These are phyloP conservation scores for Meleagris gallopavo DNA, from an alignment of 2,113 vertebrate genomes.

Conservation along the genomic window DNA sequence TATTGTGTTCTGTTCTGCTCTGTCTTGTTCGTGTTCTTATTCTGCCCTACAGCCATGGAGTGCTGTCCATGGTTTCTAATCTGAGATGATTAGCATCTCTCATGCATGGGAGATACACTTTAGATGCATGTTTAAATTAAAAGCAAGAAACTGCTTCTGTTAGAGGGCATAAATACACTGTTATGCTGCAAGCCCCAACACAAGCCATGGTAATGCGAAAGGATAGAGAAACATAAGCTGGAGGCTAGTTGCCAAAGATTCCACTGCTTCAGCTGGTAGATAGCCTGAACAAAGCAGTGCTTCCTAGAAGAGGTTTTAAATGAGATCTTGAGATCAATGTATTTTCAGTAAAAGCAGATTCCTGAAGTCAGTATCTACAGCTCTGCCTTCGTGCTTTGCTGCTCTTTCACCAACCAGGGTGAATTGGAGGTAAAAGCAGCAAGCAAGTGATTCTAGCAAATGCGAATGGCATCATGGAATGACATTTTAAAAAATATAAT, in stretches of 20 bases:
- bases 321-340: background rate
- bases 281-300: background rate
- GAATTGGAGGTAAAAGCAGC: background rate
- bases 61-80: background rate
- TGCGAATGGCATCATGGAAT: background rate
- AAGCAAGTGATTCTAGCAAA: background rate
- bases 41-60: background rate
- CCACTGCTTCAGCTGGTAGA: background rate
- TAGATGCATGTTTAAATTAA: background rate
- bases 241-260: background rate
- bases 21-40: background rate
- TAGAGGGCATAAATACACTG: background rate
- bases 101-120: background rate
- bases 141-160: background rate
- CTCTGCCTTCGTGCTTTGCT: background rate
- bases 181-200: background rate
- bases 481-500: background rate
- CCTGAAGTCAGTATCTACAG: background rate
- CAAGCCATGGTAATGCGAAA: background rate
- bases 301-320: constrained; percentile 6
- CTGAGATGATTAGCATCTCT: background rate
- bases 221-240: background rate
- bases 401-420: background rate
- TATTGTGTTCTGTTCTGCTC: background rate
- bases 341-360: constrained; percentile 29